phyloP scores from a whole-genome alignment of 1,140 invertebrate species.

The Propsilocerus akamusi region DNA sequence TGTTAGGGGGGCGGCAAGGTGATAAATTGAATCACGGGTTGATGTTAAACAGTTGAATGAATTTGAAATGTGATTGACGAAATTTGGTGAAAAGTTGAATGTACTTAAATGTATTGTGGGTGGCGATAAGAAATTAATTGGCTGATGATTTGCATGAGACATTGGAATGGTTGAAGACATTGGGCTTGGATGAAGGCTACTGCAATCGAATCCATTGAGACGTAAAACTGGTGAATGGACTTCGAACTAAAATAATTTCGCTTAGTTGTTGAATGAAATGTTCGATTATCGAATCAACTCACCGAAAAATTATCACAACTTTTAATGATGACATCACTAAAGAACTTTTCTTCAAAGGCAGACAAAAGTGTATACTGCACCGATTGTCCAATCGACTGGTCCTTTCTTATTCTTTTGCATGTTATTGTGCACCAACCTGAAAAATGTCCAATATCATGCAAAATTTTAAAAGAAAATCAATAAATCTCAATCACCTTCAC shows the following conservation, averaged over 20 bases:
- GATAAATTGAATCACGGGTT: slow-evolving; percentile 7
- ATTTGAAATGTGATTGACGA: slow-evolving; percentile 13
- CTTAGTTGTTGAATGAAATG: neutral
- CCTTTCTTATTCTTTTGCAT: slow-evolving; percentile 32
- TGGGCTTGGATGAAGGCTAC: slow-evolving; percentile 22
- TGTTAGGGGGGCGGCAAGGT: neutral
- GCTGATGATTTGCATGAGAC: slow-evolving; percentile 4
- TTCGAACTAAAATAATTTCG: slow-evolving; percentile 29
- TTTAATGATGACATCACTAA: slow-evolving; percentile 35
- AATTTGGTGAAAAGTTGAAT: slow-evolving; percentile 3
- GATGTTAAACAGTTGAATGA: slow-evolving; percentile 18
- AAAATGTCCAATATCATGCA: neutral
- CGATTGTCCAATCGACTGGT: slow-evolving; percentile 24
- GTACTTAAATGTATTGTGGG: slow-evolving; percentile 7
- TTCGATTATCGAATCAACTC: neutral
- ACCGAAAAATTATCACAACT: slow-evolving; percentile 16
- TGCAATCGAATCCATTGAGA: slow-evolving; percentile 29
- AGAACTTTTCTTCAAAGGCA: slow-evolving; percentile 42
- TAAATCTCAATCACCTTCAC: neutral
- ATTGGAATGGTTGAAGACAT: neutral
- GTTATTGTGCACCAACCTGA: slow-evolving; percentile 37
- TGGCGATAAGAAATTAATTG: slow-evolving; percentile 17
- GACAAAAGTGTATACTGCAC: slow-evolving; percentile 33
- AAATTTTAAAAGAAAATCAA: neutral
- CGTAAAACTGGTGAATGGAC: slow-evolving; percentile 38